Conservation (phyloP, 92 coral and sea anemone species). For the Nematostella vectensis region DNA sequence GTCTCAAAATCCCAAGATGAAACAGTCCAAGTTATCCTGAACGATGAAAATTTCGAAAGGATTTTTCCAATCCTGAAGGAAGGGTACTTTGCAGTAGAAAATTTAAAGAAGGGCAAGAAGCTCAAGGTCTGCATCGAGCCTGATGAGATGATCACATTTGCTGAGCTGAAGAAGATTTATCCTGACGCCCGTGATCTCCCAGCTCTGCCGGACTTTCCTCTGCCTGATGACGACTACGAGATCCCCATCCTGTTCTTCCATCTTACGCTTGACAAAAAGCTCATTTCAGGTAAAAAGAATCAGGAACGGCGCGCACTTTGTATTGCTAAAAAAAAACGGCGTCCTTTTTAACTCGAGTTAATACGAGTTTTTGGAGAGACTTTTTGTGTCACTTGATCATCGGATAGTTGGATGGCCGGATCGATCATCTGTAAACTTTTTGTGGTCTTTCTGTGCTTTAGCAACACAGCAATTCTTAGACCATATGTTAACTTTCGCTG, state of each 20-base stretch:
- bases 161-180: conserved; percentile 43
- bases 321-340: neutral
- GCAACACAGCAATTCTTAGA: too few relatives aligned
- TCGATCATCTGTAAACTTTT: too few relatives aligned
- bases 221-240: conserved; percentile 33
- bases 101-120: neutral
- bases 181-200: conserved; percentile 35
- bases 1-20: conserved; percentile 24
- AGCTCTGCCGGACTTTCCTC: conserved; percentile 20
- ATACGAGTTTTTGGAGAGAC: too few relatives aligned
- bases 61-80: conserved; percentile 28
- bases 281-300: conserved; percentile 46
- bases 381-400: too few relatives aligned
- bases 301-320: too few relatives aligned
- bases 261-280: conserved; percentile 30
- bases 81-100: conserved; percentile 52
- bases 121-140: conserved; percentile 58
- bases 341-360: too few relatives aligned
- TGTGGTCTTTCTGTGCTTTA: too few relatives aligned
- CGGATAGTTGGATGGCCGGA: too few relatives aligned
- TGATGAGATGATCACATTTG: conserved; percentile 36
- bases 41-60: conserved; percentile 24
- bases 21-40: conserved; percentile 15
- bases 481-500: too few relatives aligned
- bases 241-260: conserved; percentile 20